Base-by-base conservation (phyloP, 2,888 invertebrate genomes). In the Pecten maximus region DNA sequence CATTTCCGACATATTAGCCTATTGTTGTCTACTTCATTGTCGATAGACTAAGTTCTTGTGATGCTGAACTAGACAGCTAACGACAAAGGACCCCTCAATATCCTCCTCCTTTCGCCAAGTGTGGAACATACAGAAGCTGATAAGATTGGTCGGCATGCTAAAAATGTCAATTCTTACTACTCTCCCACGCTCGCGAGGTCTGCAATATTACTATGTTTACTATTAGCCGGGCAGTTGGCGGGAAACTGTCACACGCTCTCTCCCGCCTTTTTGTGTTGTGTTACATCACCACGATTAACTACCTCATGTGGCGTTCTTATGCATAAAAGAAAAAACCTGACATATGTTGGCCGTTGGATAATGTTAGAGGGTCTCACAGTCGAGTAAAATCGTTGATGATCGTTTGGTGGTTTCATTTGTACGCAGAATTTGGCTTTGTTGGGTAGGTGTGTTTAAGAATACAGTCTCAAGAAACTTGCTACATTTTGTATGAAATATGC, bases 161-260 rank as follows among this genome's bases (percentile, higher is more conserved):
- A 74, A 74, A 74, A 74, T 74, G 74, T 74, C 74, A 74, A 74
- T 74, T 74, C 74, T 74, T 74, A 74, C 74, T 74, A 74, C 35
- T 74, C 74, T 74, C 74, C 74, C 74, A 74, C 74, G 74, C 74
- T 74, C 74, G 74, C 74, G 35, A 74, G 74, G 74, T 35, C 74
- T 74, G 74, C 35, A 3, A 74, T 88, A 90, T 88, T 90, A 90
- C 88, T 48, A 87, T 39, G 60, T 74, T 88, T 90, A 90, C 90
- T 90, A 90, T 90, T 88, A 74, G 40, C n/a, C 48, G 40, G 48
- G 87, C 40, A 50, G 90, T 88, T 90, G 90, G 90, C 90, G 90
- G 90, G 90, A 90, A 90, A 74, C 40, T 40, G 90, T 90, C 88
- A 88, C 90, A 90, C 74, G 88, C 90, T 86, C 86, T 87, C 87